Conservation (phyloP, 2,888 invertebrate genomes). For the Calameuta filiformis region DNA sequence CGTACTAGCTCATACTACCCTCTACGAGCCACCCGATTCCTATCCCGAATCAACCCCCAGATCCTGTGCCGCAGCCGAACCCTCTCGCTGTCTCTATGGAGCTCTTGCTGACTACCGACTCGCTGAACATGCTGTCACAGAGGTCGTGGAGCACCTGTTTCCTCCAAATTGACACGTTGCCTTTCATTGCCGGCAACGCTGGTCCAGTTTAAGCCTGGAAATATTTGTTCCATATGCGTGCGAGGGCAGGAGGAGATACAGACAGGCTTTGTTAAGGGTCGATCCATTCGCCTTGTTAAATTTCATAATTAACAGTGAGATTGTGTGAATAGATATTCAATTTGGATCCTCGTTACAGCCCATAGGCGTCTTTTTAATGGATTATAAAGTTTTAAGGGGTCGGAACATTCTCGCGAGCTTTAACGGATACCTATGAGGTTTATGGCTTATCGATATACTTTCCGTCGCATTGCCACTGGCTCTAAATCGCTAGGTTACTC, state of each 20-base stretch:
- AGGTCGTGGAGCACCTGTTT: constrained; percentile 61
- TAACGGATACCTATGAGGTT: background rate
- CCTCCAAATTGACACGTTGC: constrained; percentile 61
- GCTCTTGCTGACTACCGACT: constrained; percentile 38
- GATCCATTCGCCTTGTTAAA: background rate
- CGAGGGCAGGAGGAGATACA: background rate
- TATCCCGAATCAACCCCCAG: constrained; percentile 5
- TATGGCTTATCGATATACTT: background rate
- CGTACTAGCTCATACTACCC: background rate
- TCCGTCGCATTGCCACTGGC: background rate
- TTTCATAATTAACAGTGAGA: background rate
- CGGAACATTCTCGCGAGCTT: background rate
- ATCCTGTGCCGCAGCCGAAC: constrained; percentile 24
- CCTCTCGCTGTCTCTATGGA: constrained; percentile 32
- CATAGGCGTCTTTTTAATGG: background rate
- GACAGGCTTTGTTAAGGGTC: background rate
- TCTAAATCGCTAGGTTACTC: background rate
- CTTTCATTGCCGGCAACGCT: constrained; percentile 16
- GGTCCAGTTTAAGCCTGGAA: background rate
- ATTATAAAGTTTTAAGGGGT: background rate
- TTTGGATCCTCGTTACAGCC: background rate
- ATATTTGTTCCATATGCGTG: background rate
- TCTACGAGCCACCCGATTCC: background rate
- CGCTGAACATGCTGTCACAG: constrained; percentile 59
- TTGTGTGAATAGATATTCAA: background rate